phyloP scores from a whole-genome alignment of 2,888 invertebrate genomes.

The Papilio demoleus region DNA sequence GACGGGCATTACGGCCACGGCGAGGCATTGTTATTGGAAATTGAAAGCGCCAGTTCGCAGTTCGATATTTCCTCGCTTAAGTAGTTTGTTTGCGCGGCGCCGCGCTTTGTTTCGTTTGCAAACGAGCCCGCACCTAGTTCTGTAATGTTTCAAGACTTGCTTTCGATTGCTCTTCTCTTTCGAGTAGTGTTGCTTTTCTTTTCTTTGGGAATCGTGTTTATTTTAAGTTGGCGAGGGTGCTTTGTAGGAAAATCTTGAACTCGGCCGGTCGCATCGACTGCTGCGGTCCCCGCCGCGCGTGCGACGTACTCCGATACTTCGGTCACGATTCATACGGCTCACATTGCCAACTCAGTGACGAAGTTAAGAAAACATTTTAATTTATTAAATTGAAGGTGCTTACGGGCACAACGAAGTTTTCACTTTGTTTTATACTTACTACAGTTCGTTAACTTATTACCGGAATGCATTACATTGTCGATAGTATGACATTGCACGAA shows the following conservation, averaged over 20 bases:
- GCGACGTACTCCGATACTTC: slow-evolving; percentile 34
- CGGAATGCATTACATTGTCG: background rate
- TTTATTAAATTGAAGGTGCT: slow-evolving; percentile 37
- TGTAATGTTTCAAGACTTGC: slow-evolving; percentile 50
- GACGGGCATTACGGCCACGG: slow-evolving; percentile 46
- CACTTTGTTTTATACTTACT: slow-evolving; percentile 35
- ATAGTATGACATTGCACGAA: background rate
- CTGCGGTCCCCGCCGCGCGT: slow-evolving; percentile 10
- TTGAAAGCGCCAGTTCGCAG: slow-evolving; percentile 55
- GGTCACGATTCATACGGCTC: slow-evolving; percentile 11
- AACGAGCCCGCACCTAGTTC: slow-evolving; percentile 55
- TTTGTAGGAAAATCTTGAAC: slow-evolving; percentile 46
- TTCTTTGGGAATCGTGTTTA: slow-evolving; percentile 49
- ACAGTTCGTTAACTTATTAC: slow-evolving; percentile 37
- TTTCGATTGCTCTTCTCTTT: slow-evolving; percentile 59
- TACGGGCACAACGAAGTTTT: slow-evolving; percentile 34
- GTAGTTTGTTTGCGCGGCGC: slow-evolving; percentile 59
- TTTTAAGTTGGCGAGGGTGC: slow-evolving; percentile 53
- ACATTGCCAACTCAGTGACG: background rate
- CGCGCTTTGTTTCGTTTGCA: slow-evolving; percentile 62
- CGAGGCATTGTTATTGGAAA: slow-evolving; percentile 58
- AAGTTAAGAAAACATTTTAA: slow-evolving; percentile 28
- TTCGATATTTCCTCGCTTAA: slow-evolving; percentile 63
- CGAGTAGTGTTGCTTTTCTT: slow-evolving; percentile 49
- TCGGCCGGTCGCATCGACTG: slow-evolving; percentile 42